phyloP scores from a whole-genome alignment of 2,113 vertebrate species.

The Ochotona curzoniae region DNA sequence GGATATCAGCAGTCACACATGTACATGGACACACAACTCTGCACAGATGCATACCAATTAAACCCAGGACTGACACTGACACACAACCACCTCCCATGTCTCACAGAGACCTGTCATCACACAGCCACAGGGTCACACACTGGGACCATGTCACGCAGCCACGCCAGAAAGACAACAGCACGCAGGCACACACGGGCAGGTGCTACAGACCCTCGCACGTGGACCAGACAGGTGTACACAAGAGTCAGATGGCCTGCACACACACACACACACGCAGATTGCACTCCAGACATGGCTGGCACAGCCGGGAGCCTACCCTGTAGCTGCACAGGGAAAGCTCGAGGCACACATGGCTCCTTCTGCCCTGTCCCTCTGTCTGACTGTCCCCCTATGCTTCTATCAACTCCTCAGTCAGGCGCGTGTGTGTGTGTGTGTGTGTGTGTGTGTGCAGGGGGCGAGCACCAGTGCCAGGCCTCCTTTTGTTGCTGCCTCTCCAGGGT shows the following conservation, averaged over 20 bases:
- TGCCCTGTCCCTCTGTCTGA: not conserved
- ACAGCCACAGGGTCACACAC: not conserved
- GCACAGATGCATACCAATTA: not conserved
- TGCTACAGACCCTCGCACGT: not conserved
- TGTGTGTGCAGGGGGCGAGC: accelerated
- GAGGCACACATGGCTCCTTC: not conserved
- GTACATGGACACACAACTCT: not conserved
- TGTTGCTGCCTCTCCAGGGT: not conserved
- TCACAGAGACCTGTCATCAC: not conserved
- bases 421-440: too few relatives aligned
- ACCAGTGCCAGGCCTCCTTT: not conserved
- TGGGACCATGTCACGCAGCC: not conserved
- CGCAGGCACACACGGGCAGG: slow-evolving; percentile 62
- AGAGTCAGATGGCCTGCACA: slow-evolving; percentile 58
- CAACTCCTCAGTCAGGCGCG: not conserved
- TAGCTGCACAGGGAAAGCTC: slow-evolving; percentile 37
- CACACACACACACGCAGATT: not conserved
- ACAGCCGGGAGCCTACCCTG: slow-evolving; percentile 59
- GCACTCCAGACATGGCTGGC: not conserved
- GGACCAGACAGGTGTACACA: slow-evolving; percentile 41
- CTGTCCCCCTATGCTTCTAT: not conserved
- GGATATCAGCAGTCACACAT: not conserved
- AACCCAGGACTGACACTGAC: not conserved
- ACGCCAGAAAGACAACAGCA: slow-evolving; percentile 4
- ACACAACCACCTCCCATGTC: not conserved